Conservation (phyloP, 2,113 vertebrate genomes). For the Oenanthe melanoleuca region DNA sequence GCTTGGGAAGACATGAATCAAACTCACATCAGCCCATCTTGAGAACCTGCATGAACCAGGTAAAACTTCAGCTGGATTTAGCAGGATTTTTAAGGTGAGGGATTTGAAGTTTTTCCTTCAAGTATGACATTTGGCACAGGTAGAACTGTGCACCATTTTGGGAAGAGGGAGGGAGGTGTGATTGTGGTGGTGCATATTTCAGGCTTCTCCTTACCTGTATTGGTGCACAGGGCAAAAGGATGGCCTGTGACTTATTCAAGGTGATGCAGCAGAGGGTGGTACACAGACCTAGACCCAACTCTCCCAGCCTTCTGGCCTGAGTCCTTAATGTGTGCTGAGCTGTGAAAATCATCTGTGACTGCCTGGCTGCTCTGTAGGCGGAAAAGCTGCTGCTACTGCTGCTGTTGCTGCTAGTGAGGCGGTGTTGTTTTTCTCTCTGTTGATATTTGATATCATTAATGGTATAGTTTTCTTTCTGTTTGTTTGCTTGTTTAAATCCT, state of each 20-base stretch:
- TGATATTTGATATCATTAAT: background rate
- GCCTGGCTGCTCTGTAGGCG: background rate
- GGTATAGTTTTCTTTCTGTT: background rate
- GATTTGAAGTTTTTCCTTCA: background rate
- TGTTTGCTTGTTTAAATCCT: background rate
- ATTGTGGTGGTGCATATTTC: background rate
- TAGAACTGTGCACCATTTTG: background rate
- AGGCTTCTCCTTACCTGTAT: background rate
- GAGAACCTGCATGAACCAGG: background rate
- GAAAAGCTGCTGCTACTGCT: background rate
- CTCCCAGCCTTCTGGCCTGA: background rate
- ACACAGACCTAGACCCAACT: background rate
- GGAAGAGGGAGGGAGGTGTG: background rate
- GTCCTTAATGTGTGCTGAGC: fast-evolving
- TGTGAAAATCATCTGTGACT: background rate
- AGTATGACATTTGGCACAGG: background rate
- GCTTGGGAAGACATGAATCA: background rate
- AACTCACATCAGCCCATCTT: background rate
- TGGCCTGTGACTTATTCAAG: background rate
- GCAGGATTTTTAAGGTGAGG: background rate
- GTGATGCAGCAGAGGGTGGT: background rate
- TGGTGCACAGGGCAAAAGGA: fast-evolving
- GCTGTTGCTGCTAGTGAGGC: background rate
- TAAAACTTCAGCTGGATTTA: background rate
- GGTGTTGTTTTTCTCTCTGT: background rate